Evolutionary conservation across 2,113 vertebrate genomes (phyloP).

Genomic region (Haemorhous mexicanus): DNA sequence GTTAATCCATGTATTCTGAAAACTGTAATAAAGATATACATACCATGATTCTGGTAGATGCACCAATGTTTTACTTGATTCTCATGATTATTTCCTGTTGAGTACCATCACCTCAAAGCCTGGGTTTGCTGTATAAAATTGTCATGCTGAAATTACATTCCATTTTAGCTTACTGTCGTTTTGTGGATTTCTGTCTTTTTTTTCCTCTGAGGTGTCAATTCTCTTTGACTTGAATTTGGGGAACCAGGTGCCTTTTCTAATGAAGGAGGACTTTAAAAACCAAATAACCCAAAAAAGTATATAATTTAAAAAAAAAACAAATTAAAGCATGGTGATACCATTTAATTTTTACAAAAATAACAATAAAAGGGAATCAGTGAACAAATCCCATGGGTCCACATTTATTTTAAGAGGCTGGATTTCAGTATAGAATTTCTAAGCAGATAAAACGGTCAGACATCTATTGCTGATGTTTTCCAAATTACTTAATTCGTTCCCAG

Average conservation of each 20-base stretch:
- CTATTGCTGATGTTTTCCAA: neutral
- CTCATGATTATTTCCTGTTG: neutral
- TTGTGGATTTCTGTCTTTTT: neutral
- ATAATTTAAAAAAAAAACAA: neutral
- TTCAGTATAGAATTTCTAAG: neutral
- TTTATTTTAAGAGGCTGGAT: neutral
- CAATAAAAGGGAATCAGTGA: constrained; percentile 31
- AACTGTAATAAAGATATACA: constrained; percentile 57
- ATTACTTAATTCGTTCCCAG: neutral
- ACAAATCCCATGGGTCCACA: neutral
- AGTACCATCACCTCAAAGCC: neutral
- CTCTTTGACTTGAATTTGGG: neutral
- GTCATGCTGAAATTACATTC: neutral
- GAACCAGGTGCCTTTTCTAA: neutral
- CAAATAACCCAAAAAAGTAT: neutral
- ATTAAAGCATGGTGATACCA: neutral
- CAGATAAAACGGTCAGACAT: neutral
- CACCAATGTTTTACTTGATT: constrained; percentile 36
- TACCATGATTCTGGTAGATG: constrained; percentile 31
- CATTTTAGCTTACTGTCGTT: neutral
- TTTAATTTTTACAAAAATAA: neutral
- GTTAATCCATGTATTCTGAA: constrained; percentile 56
- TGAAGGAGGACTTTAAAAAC: neutral
- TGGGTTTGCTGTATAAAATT: neutral
- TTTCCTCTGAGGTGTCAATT: neutral